phyloP scores from a whole-genome alignment of 2,888 invertebrate genomes.

The Troides helena region DNA sequence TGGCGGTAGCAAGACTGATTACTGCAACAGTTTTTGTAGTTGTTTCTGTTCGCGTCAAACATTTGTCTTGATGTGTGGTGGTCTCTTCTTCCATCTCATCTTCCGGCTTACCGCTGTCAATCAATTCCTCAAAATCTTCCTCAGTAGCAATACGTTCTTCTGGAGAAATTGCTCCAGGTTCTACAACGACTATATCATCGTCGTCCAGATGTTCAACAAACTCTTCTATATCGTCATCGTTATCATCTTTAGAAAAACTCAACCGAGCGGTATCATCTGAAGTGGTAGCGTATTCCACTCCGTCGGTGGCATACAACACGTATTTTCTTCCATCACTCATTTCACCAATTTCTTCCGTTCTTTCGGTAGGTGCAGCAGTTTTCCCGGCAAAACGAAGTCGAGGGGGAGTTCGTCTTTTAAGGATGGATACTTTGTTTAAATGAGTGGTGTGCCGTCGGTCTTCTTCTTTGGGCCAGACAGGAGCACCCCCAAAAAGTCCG shows the following conservation, averaged over 20 bases:
- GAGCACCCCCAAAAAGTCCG: conserved; percentile 83
- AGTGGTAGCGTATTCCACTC: conserved; percentile 79
- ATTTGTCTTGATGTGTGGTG: conserved; percentile 47
- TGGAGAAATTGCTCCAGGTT: conserved; percentile 80
- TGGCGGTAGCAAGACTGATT: conserved; percentile 71
- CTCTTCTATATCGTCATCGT: conserved; percentile 62
- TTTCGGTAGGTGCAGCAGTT: conserved; percentile 47
- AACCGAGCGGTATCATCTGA: conserved; percentile 77
- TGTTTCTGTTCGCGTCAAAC: conserved; percentile 74
- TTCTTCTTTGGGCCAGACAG: conserved; percentile 81
- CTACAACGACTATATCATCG: conserved; percentile 83
- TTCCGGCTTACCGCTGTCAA: conserved; percentile 81
- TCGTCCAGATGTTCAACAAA: conserved; percentile 72
- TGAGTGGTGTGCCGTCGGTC: conserved; percentile 60
- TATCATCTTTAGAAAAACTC: conserved; percentile 53
- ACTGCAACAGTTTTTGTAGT: conserved; percentile 78
- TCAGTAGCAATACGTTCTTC: conserved; percentile 83
- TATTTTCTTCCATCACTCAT: conserved; percentile 83
- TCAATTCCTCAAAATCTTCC: conserved; percentile 84
- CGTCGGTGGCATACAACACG: conserved; percentile 82
- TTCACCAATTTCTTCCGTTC: conserved; percentile 38
- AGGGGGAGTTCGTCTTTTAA: conserved; percentile 81
- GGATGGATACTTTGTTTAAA: conserved; percentile 79
- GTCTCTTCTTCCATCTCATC: conserved; percentile 67
- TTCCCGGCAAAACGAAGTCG: conserved; percentile 66